Conservation (phyloP, 2,797 vertebrate genomes). For the Oceanodroma leucorhoa region DNA sequence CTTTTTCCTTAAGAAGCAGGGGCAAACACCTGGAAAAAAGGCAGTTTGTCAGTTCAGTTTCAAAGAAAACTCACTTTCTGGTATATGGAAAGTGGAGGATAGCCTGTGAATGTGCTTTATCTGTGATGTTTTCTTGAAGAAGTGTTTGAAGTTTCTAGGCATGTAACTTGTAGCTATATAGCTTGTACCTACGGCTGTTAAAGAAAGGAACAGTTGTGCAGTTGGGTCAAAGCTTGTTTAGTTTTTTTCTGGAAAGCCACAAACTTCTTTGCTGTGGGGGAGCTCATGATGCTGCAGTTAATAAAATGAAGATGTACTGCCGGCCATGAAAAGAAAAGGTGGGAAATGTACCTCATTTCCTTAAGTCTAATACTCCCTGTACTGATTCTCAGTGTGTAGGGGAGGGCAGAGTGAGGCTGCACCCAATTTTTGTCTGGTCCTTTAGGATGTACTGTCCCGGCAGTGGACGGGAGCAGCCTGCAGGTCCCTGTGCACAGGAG, state of each 20-base stretch:
- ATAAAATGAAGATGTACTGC: background rate
- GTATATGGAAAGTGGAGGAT: background rate
- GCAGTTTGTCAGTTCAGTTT: background rate
- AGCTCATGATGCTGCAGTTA: background rate
- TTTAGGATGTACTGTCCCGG: background rate
- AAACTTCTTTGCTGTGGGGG: background rate
- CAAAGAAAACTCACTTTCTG: background rate
- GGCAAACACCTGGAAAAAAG: background rate
- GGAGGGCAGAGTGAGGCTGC: background rate
- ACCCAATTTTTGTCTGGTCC: background rate
- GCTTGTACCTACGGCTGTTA: background rate
- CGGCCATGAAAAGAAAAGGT: background rate
- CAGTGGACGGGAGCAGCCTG: background rate
- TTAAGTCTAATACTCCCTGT: background rate
- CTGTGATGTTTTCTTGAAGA: background rate
- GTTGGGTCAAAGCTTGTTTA: background rate
- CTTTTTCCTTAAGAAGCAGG: background rate
- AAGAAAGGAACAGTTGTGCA: background rate
- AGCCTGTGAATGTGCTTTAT: background rate
- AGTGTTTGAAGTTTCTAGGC: background rate
- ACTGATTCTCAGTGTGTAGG: no score
- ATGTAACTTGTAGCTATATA: background rate
- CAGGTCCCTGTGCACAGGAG: accelerated
- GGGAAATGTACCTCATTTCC: background rate
- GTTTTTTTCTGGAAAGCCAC: background rate